These are phyloP conservation scores for Entomobrya multifasciata DNA, from an alignment of 2,888 invertebrate species.

Conservation along the genomic window DNA sequence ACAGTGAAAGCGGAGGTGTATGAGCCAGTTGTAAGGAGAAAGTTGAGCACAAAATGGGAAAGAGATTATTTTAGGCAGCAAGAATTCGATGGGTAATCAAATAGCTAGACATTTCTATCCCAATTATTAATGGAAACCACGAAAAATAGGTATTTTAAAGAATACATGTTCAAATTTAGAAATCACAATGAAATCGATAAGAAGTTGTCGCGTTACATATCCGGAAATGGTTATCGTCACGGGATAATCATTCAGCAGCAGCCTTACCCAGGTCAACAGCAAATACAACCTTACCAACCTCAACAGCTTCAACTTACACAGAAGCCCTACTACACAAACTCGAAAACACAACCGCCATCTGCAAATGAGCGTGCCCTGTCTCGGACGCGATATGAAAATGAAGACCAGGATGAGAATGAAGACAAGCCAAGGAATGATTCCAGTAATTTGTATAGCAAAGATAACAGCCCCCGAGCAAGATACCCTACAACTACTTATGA, in stretches of 20 bases:
- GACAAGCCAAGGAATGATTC: conserved; percentile 62
- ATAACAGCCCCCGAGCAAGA: conserved; percentile 57
- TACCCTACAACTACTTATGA: conserved; percentile 76
- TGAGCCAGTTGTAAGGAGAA: conserved; percentile 77
- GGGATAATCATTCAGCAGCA: conserved; percentile 67
- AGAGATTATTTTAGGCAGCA: conserved; percentile 76
- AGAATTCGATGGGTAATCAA: conserved; percentile 76
- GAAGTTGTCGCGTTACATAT: conserved; percentile 77
- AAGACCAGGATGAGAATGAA: conserved; percentile 64
- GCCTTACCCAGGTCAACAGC: conserved; percentile 64
- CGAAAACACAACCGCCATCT: conserved; percentile 44
- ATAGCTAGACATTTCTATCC: too few species aligned
- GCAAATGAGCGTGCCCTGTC: conserved; percentile 51
- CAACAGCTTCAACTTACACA: conserved; percentile 62
- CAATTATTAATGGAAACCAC: conserved; percentile 8
- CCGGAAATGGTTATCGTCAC: conserved; percentile 75
- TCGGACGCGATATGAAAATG: conserved; percentile 56
- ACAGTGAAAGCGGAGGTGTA: conserved; percentile 79
- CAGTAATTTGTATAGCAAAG: conserved; percentile 60
- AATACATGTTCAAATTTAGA: conserved; percentile 39
- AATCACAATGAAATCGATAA: conserved; percentile 77
- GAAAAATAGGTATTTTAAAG: background rate
- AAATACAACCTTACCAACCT: conserved; percentile 65
- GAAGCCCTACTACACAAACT: conserved; percentile 58
- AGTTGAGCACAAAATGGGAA: conserved; percentile 77